These are phyloP conservation scores for Myanophis thanlyinensis DNA, from an alignment of 2,113 vertebrate species.

Conservation along the genomic window DNA sequence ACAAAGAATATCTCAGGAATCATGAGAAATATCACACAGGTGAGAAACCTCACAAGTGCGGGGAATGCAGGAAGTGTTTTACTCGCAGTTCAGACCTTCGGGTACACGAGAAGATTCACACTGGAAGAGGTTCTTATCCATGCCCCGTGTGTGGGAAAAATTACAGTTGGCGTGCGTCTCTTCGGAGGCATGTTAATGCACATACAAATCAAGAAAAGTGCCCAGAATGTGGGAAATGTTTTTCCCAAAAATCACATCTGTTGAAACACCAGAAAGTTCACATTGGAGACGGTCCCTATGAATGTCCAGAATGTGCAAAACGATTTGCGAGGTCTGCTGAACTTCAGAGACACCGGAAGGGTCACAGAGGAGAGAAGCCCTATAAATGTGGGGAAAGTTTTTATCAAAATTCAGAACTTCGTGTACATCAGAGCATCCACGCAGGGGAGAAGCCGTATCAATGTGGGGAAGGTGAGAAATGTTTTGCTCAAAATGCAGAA, in stretches of 20 bases:
- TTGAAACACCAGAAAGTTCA: neutral
- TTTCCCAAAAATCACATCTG: neutral
- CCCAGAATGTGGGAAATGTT: neutral
- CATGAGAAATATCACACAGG: neutral
- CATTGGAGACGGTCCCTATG: neutral
- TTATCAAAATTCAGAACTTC: neutral
- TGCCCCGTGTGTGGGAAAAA: neutral
- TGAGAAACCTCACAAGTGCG: neutral
- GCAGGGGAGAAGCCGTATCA: neutral
- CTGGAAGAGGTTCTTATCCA: neutral
- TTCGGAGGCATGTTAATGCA: neutral
- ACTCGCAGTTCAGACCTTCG: neutral
- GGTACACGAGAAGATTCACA: neutral
- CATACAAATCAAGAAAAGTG: neutral
- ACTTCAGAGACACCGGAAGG: neutral
- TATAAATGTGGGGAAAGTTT: neutral
- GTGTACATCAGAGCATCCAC: neutral
- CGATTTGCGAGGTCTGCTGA: neutral
- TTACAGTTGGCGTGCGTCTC: neutral
- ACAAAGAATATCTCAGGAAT: neutral
- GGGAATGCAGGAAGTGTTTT: neutral
- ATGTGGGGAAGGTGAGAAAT: neutral
- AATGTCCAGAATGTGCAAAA: neutral
- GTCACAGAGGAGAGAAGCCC: neutral
- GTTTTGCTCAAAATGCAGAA: neutral